Percentiles rank a stretch among this genome's conserved stretches.
Conservation (phyloP, 2,113 vertebrate genomes). For the Gadus macrocephalus region DNA sequence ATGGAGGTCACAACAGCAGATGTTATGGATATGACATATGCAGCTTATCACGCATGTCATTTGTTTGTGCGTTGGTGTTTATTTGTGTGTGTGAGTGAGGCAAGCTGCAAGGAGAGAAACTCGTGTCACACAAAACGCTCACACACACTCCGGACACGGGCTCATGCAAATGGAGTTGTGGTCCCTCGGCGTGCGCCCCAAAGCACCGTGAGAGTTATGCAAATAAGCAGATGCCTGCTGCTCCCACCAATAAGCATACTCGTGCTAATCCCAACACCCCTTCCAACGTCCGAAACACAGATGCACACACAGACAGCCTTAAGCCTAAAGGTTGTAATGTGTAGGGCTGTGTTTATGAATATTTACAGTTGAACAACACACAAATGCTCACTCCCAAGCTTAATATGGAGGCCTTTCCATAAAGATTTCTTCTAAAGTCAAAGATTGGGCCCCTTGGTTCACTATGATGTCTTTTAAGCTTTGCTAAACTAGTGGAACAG, state of each 20-base stretch:
- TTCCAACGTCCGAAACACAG: not conserved
- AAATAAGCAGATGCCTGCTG: conserved; percentile 62
- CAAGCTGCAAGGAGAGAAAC: conserved; percentile 52
- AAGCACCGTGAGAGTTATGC: conserved; percentile 65
- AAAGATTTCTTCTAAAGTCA: too few relatives aligned
- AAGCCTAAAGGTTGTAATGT: conserved; percentile 49
- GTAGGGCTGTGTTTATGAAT: conserved; percentile 60
- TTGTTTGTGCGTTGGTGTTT: not conserved
- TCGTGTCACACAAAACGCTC: conserved; percentile 2
- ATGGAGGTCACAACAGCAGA: conserved; percentile 53
- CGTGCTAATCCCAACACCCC: conserved; percentile 18
- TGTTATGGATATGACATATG: conserved; percentile 59
- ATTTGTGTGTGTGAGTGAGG: conserved; percentile 2
- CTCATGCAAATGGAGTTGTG: conserved; percentile 70
- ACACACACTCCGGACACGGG: conserved; percentile 22
- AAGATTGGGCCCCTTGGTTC: too few relatives aligned
- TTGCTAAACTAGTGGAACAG: too few relatives aligned
- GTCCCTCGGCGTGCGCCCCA: conserved; percentile 51
- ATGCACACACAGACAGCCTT: conserved; percentile 25
- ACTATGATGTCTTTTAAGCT: too few relatives aligned
- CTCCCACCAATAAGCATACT: conserved; percentile 30
- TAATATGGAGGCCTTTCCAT: too few relatives aligned
- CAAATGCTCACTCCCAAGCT: conserved; percentile 18
- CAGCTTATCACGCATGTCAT: conserved; percentile 53
- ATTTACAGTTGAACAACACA: conserved; percentile 61